Percentiles rank a stretch among this genome's conserved stretches.
These are phyloP conservation scores for Acronicta leporina DNA, from an alignment of 2,888 invertebrate genomes.

Conservation along the genomic window DNA sequence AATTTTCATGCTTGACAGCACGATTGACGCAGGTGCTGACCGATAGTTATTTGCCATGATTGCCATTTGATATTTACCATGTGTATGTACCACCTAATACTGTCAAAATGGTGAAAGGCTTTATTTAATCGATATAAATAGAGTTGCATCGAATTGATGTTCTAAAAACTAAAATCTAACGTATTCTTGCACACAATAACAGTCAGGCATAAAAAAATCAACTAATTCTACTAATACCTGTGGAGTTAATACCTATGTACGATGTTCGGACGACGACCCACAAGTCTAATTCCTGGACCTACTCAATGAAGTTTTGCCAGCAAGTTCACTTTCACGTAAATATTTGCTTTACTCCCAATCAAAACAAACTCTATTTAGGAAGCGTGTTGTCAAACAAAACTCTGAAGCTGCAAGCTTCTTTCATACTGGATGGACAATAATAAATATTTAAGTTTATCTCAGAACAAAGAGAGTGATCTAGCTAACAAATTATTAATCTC, in stretches of 20 bases:
- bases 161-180: no score
- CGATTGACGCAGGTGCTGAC: no score
- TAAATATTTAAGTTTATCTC: constrained; percentile 9
- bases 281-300: neutral
- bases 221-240: constrained; percentile 19
- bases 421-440: constrained; percentile 5
- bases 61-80: no score
- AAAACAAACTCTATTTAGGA: constrained; percentile 39
- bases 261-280: neutral
- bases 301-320: constrained; percentile 7
- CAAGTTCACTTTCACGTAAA: constrained; percentile 23
- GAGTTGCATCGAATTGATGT: no score
- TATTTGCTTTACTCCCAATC: constrained; percentile 32
- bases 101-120: no score
- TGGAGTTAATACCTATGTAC: constrained; percentile 10
- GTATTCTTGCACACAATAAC: neutral
- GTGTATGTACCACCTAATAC: no score
- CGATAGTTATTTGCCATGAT: no score
- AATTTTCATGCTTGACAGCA: no score
- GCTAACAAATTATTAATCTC: constrained; percentile 9
- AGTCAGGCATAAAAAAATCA: neutral
- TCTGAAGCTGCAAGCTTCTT: constrained; percentile 11
- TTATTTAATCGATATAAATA: no score
- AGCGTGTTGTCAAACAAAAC: constrained; percentile 41
- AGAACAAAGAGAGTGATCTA: constrained; percentile 6